Conservation (phyloP, 2,888 invertebrate genomes). For the Tethea ocularis region DNA sequence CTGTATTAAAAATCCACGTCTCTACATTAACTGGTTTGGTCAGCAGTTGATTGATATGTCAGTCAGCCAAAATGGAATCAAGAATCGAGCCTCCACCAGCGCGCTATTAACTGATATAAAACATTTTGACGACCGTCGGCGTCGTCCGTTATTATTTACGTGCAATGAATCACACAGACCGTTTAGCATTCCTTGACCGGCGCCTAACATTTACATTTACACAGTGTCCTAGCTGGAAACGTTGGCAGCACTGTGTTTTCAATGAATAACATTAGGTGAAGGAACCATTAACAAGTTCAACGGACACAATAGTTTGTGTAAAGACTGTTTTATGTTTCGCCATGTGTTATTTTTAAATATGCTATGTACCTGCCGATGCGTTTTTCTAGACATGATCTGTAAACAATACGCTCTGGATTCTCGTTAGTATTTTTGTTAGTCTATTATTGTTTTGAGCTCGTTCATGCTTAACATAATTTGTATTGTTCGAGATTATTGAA, state of each 20-base stretch:
- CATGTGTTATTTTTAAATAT: conserved; percentile 3
- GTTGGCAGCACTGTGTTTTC: conserved; percentile 13
- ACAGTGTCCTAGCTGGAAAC: neutral
- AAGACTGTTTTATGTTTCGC: conserved; percentile 9
- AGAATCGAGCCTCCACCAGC: conserved; percentile 1
- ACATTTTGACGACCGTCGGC: conserved; percentile 4
- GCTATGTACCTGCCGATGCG: neutral
- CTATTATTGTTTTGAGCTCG: neutral
- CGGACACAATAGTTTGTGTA: conserved; percentile 32
- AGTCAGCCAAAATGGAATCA: conserved; percentile 5
- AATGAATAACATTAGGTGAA: conserved; percentile 26
- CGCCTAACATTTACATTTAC: conserved; percentile 5
- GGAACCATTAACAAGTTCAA: conserved; percentile 38
- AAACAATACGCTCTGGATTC: neutral
- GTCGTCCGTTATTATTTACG: conserved; percentile 27
- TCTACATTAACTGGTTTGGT: neutral
- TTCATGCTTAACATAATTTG: neutral
- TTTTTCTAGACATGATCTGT: neutral
- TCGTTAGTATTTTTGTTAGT: neutral
- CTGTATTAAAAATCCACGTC: neutral
- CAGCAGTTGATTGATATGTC: conserved; percentile 4
- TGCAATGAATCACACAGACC: conserved; percentile 18
- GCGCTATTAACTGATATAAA: conserved; percentile 4
- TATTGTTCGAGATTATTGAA: neutral
- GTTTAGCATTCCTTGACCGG: conserved; percentile 11